A percentile compares a stretch with the other conserved stretches of the same genome.
phyloP scores from a whole-genome alignment of 2,797 vertebrate species.

The Enteromius afrohamiltoni region DNA sequence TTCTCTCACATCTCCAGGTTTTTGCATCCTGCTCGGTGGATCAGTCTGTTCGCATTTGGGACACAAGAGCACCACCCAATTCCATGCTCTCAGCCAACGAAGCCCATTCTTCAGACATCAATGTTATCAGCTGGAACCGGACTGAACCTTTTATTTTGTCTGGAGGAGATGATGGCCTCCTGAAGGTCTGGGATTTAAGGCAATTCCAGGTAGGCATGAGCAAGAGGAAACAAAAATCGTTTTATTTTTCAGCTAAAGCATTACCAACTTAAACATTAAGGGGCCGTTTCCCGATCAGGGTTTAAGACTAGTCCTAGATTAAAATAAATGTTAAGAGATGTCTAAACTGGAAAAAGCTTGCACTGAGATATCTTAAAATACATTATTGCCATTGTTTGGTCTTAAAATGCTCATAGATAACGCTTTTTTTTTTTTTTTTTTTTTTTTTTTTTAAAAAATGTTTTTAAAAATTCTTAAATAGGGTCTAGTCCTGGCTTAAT shows the following conservation, averaged over 20 bases:
- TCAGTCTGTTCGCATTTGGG: conserved; percentile 89
- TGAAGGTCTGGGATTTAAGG: conserved; percentile 91
- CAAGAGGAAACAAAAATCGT: not conserved
- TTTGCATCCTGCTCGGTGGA: conserved; percentile 92
- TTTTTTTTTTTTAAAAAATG: no score
- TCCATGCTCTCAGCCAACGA: conserved; percentile 85
- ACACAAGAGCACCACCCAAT: conserved; percentile 85
- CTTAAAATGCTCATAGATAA: no score
- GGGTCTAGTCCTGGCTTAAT: no score
- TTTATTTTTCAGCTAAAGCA: not conserved
- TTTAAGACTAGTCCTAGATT: no score
- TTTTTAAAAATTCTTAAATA: no score
- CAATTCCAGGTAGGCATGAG: conserved; percentile 84
- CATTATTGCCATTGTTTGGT: no score
- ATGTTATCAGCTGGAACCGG: conserved; percentile 91
- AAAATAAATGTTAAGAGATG: no score
- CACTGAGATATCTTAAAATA: no score
- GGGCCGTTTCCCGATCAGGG: no score
- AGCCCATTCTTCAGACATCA: conserved; percentile 86
- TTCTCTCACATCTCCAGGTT: conserved; percentile 73
- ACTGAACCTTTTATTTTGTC: conserved; percentile 90
- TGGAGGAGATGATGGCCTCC: conserved; percentile 87
- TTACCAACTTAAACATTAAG: not conserved
- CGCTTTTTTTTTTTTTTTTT: no score
- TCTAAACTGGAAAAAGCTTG: no score